A percentile compares a stretch with the other conserved stretches of the same genome.
These are phyloP conservation scores for Synergus laeviventris DNA, from an alignment of 2,888 invertebrate species.

Conservation along the genomic window DNA sequence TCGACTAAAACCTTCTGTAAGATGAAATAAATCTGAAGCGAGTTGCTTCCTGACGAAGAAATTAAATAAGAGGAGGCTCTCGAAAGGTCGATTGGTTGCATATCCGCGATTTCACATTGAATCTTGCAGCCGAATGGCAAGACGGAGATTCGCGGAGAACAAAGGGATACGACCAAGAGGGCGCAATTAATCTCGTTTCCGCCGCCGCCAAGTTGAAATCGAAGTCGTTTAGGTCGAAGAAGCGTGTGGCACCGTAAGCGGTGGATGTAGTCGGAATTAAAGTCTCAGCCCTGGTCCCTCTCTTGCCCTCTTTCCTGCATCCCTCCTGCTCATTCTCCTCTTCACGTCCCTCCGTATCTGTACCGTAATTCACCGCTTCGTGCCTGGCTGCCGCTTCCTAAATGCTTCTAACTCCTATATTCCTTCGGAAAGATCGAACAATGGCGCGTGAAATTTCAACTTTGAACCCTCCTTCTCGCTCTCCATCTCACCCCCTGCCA, in stretches of 20 bases:
- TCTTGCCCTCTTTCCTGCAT: conserved; percentile 43
- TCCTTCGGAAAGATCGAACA: conserved; percentile 72
- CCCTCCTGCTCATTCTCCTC: conserved; percentile 48
- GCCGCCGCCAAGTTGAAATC: conserved; percentile 55
- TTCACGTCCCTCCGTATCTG: conserved; percentile 55
- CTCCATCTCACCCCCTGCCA: conserved; percentile 48
- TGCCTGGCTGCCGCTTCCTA: conserved; percentile 67
- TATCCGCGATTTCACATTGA: conserved; percentile 27
- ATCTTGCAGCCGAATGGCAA: conserved; percentile 23
- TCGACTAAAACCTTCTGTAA: background rate
- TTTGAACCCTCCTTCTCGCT: conserved; percentile 63
- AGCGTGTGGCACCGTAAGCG: conserved; percentile 57
- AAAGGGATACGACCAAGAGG: conserved; percentile 56
- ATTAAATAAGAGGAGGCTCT: background rate
- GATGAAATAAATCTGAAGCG: background rate
- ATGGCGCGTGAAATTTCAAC: conserved; percentile 75
- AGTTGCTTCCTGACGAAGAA: background rate
- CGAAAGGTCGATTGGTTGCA: conserved; percentile 14
- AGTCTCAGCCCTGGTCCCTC: conserved; percentile 60
- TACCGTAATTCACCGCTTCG: conserved; percentile 61
- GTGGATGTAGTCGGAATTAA: conserved; percentile 67
- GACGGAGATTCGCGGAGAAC: conserved; percentile 46
- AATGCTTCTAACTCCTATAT: conserved; percentile 73
- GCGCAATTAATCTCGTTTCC: conserved; percentile 54
- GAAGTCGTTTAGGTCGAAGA: conserved; percentile 59